Conservation (phyloP, 2,888 invertebrate species). For the Hipparchia sbordonii region DNA sequence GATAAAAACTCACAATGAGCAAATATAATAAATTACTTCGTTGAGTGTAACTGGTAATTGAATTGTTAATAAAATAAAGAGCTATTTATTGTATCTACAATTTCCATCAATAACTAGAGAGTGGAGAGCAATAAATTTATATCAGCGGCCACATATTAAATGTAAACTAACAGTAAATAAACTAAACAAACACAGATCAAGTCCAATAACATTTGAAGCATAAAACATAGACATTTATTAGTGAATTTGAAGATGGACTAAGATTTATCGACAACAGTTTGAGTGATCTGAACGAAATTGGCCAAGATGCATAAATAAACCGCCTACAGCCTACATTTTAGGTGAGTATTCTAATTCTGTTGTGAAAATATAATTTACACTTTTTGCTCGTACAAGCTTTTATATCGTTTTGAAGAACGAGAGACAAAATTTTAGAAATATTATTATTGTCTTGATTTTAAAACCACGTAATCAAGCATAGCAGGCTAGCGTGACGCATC, state of each 20-base stretch:
- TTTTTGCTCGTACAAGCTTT: not conserved
- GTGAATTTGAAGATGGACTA: conserved; percentile 48
- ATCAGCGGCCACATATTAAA: conserved; percentile 23
- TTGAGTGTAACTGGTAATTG: not conserved
- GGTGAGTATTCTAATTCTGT: conserved; percentile 41
- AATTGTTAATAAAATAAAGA: not conserved
- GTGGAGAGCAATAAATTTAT: conserved; percentile 21
- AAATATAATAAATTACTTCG: not conserved
- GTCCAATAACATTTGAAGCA: conserved; percentile 41
- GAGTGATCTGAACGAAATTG: conserved; percentile 48
- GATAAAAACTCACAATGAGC: not conserved
- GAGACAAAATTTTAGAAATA: too few species aligned
- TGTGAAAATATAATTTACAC: conserved; percentile 1
- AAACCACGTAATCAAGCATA: too few species aligned
- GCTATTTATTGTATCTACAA: conserved; percentile 9
- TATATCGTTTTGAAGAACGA: too few species aligned
- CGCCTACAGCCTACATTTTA: conserved; percentile 48
- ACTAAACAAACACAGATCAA: conserved; percentile 41
- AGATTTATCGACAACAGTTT: conserved; percentile 53
- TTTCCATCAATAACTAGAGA: conserved; percentile 12
- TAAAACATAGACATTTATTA: conserved; percentile 53
- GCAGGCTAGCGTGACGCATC: too few species aligned
- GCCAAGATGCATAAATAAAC: conserved; percentile 55
- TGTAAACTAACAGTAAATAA: conserved; percentile 32
- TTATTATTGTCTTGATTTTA: too few species aligned